phyloP scores from a whole-genome alignment of 2,113 vertebrate species.

The Pogonocichla stellata region DNA sequence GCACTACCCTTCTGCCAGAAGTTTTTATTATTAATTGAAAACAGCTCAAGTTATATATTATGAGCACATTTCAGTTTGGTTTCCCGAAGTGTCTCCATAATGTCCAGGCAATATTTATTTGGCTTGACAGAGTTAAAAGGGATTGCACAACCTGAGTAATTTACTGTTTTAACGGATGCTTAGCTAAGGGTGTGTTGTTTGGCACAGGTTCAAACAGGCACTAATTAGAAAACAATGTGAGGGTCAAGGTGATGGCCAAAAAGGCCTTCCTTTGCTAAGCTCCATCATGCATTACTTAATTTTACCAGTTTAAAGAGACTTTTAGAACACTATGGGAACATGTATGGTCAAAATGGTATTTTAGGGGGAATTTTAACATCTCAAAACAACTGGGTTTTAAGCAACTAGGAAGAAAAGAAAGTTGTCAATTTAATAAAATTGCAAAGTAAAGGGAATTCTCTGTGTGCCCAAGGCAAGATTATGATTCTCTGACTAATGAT shows the following conservation, averaged over 20 bases:
- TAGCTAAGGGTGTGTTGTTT: background rate
- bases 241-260: background rate
- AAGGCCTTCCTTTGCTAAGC: background rate
- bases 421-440: background rate
- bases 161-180: background rate
- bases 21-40: background rate
- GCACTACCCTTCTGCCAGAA: background rate
- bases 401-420: background rate
- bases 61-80: background rate
- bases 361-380: background rate
- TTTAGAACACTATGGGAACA: background rate
- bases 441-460: background rate
- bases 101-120: background rate
- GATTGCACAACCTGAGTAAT: background rate
- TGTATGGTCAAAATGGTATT: background rate
- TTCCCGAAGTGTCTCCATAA: background rate
- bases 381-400: background rate
- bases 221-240: conserved; percentile 1
- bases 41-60: background rate
- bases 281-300: background rate
- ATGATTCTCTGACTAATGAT: background rate
- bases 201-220: background rate
- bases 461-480: background rate
- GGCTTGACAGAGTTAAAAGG: background rate
- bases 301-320: background rate